Percentiles rank a stretch among this genome's conserved stretches.
phyloP scores from a whole-genome alignment of 2,888 invertebrate genomes.

The Rhamphomyia laevipes region DNA sequence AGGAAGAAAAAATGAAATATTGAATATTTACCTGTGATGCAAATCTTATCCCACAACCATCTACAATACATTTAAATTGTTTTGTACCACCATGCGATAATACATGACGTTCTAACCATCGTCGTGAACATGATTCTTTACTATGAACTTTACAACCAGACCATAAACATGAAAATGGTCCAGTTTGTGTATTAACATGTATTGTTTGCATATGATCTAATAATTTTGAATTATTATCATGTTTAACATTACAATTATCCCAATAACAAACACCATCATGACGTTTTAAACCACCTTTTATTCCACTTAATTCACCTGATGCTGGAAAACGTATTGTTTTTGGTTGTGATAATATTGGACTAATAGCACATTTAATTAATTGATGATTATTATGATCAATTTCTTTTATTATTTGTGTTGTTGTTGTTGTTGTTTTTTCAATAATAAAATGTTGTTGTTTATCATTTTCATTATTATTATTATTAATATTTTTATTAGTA shows the following conservation, averaged over 20 bases:
- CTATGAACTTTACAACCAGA: conserved; percentile 89
- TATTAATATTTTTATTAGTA: background rate
- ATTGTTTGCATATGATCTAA: conserved; percentile 77
- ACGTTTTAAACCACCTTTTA: conserved; percentile 31
- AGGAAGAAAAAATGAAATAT: no score
- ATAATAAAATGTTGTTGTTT: background rate
- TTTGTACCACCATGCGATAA: conserved; percentile 85
- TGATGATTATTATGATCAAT: conserved; percentile 13
- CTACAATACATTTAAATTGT: conserved; percentile 91
- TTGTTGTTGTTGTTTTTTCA: no score
- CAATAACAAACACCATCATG: conserved; percentile 58
- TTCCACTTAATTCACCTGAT: conserved; percentile 29
- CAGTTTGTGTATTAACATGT: conserved; percentile 78
- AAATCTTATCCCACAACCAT: conserved; percentile 80
- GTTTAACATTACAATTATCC: conserved; percentile 68
- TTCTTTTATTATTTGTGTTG: background rate
- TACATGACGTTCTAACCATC: conserved; percentile 90
- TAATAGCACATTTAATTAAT: conserved; percentile 41
- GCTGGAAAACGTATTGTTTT: conserved; percentile 73
- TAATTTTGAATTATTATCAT: conserved; percentile 68
- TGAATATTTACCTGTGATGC: conserved; percentile 61
- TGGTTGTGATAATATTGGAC: conserved; percentile 68
- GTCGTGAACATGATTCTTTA: conserved; percentile 78
- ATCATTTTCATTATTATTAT: background rate
- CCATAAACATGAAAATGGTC: conserved; percentile 86